Evolutionary conservation across 2,888 invertebrate species (phyloP), one percentile per base, ranked within the genome.

Genomic region (Tetanocera ferruginea): DNA sequence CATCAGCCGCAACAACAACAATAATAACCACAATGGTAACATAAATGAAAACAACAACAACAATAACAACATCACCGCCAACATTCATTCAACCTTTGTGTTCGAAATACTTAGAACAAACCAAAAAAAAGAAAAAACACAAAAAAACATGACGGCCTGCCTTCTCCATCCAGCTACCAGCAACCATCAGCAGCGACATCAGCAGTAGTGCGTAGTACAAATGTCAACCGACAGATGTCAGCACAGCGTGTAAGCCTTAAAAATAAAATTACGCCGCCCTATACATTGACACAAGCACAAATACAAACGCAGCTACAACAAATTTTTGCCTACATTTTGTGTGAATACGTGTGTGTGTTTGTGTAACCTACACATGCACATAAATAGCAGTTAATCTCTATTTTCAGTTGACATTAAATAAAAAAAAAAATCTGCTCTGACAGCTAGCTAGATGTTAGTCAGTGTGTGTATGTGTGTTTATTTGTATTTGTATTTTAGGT

Each of bases 321-420:
- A 55, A 2, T 55, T 23, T n/a, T 55, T n/a, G 5, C 3, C n/a
- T 6, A 55, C 19, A 6, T 23, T 23, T 8, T 23, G 4, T 55
- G 55, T 55, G 55, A n/a, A n/a, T n/a, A n/a, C 9, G 55, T 23
- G 19, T 23, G 55, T 8, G 55, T 28, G 19, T 23, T n/a, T 8
- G 55, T 28, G 31, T 28, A 31, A 5, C 19, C 23, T 23, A 62
- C 25, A 31, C 17, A 62, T 62, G 62, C 25, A 62, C 17, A 28
- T 28, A 62, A 55, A 55, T 55, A 28, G 62, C 62, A 62, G 62
- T 62, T 85, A 86, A 86, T 87, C 83, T 83, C 82, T 84, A 83
- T 84, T 85, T 86, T 82, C 85, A 82, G 80, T 83, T 83, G 82
- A 80, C 85, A 85, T 84, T 83, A 85, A 83, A 84, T 85, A 85